Conservation (phyloP, 2,888 invertebrate genomes). For the Xestoiulus laeticollis region DNA sequence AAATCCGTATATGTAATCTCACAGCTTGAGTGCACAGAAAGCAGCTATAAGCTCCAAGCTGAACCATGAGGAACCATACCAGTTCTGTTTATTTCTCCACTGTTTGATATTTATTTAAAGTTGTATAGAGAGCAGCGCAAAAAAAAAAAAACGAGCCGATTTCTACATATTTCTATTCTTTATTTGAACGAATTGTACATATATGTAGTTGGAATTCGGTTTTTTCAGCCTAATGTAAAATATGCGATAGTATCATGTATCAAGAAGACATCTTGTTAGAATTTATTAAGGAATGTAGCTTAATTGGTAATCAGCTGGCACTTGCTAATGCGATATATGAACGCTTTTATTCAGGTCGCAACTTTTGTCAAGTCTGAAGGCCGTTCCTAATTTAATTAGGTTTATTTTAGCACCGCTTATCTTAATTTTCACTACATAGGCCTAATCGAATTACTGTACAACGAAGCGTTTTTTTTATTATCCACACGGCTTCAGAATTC, state of each 20-base stretch:
- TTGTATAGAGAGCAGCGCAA: not conserved
- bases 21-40: not conserved
- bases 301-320: not conserved
- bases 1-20: not conserved
- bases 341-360: not conserved
- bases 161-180: not conserved
- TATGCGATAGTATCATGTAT: not conserved
- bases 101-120: slow-evolving; percentile 14
- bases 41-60: not conserved
- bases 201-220: too few species aligned
- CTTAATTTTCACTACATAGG: not conserved
- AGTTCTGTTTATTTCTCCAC: not conserved
- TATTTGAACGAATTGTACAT: not conserved
- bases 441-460: not conserved
- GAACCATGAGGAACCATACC: not conserved
- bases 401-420: not conserved
- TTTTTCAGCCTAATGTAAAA: not conserved
- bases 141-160: not conserved
- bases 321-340: not conserved
- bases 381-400: not conserved
- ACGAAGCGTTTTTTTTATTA: not conserved
- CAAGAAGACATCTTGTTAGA: not conserved
- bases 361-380: not conserved
- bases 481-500: not conserved
- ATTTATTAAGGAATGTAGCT: not conserved